Evolutionary conservation across 2,113 vertebrate species (phyloP).

Genomic region (Phoenicopterus ruber): DNA sequence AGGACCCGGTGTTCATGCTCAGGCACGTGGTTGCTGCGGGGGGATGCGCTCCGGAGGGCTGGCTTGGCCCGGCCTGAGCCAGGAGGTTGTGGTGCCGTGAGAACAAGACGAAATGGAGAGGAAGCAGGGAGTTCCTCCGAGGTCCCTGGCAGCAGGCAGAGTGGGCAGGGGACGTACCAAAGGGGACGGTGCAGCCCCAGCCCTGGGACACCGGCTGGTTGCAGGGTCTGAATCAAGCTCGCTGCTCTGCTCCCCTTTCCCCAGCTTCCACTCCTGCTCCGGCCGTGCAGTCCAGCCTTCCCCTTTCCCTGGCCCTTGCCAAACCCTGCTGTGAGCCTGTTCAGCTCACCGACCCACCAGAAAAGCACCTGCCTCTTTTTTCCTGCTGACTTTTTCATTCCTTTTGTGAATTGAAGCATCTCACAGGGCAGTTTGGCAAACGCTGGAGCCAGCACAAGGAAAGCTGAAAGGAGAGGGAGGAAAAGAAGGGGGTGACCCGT

Average conservation of each 20-base stretch:
- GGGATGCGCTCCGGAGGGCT: neutral
- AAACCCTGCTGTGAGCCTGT: neutral
- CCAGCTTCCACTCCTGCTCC: neutral
- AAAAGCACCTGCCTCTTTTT: neutral
- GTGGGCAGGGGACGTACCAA: neutral
- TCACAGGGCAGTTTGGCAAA: neutral
- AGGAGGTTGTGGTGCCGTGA: neutral
- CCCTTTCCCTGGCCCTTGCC: neutral
- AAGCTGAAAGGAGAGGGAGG: neutral
- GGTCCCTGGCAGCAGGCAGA: neutral
- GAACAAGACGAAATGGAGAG: neutral
- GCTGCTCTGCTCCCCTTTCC: neutral
- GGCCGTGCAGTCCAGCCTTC: neutral
- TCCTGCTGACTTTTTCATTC: neutral
- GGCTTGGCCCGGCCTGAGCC: neutral
- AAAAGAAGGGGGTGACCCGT: neutral
- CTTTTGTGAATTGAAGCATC: neutral
- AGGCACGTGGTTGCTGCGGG: fast-evolving
- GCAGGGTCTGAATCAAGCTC: neutral
- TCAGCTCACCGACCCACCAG: neutral
- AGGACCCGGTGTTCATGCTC: fast-evolving
- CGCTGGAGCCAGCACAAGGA: neutral
- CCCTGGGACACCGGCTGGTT: neutral
- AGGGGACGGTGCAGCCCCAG: neutral
- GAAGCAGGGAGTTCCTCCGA: neutral